Conservation (phyloP, 2,888 invertebrate genomes). For the Macropis europaea region DNA sequence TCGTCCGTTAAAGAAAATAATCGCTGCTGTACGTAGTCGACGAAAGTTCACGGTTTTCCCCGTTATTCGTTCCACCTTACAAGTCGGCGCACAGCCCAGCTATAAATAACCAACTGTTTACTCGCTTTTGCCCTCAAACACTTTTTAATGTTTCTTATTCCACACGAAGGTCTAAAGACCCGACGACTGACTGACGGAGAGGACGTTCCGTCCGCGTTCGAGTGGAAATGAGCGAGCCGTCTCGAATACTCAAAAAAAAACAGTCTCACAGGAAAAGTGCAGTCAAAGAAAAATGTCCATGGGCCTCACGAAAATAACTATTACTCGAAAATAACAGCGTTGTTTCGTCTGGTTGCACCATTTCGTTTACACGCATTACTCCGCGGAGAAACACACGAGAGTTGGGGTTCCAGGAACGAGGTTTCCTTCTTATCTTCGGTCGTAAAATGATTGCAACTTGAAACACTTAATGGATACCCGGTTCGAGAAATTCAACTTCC, state of each 20-base stretch:
- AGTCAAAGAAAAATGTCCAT: background rate
- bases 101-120: conserved; percentile 70
- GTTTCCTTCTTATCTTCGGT: conserved; percentile 50
- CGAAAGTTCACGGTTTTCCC: conserved; percentile 59
- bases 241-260: conserved; percentile 1
- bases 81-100: conserved; percentile 54
- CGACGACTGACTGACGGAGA: conserved; percentile 8
- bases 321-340: too few species aligned
- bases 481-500: conserved; percentile 40
- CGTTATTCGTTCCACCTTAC: conserved; percentile 65
- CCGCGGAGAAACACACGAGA: conserved; percentile 7
- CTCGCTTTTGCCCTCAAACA: conserved; percentile 65
- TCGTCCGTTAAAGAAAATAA: conserved; percentile 1
- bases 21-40: conserved; percentile 1
- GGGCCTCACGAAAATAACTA: background rate
- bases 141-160: conserved; percentile 65
- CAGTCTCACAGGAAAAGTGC: background rate
- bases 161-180: conserved; percentile 44
- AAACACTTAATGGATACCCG: conserved; percentile 43
- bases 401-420: conserved; percentile 24
- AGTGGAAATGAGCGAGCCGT: background rate
- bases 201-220: conserved; percentile 3
- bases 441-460: conserved; percentile 40
- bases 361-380: too few species aligned
- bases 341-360: background rate